A percentile compares a stretch with the other conserved stretches of the same genome.
These are phyloP conservation scores for Polietes domitor DNA, from an alignment of 2,888 invertebrate species.

Conservation along the genomic window DNA sequence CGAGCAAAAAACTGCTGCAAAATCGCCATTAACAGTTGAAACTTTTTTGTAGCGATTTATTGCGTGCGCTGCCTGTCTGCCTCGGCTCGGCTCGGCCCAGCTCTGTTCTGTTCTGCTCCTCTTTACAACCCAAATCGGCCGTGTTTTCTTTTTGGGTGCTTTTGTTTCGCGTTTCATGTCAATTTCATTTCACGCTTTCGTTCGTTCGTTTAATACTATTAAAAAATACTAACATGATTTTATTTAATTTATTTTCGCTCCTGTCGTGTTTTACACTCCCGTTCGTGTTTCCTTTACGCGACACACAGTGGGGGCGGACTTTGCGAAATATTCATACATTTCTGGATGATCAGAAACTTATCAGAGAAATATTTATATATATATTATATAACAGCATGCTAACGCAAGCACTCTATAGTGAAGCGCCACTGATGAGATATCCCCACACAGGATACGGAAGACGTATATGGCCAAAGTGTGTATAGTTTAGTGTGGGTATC, in stretches of 20 bases:
- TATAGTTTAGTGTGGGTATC: no score
- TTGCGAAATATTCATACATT: not conserved
- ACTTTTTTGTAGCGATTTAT: slow-evolving; percentile 24
- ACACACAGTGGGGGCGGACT: not conserved
- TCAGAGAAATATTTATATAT: no score
- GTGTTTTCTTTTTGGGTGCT: not conserved
- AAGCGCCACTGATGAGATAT: no score
- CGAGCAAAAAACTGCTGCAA: slow-evolving; percentile 2
- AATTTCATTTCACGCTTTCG: slow-evolving; percentile 56
- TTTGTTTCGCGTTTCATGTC: slow-evolving; percentile 60
- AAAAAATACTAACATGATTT: slow-evolving; percentile 47
- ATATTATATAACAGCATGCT: no score
- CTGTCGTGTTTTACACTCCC: slow-evolving; percentile 18
- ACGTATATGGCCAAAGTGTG: no score
- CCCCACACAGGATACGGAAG: no score
- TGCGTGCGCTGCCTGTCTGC: not conserved
- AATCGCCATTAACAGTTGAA: slow-evolving; percentile 18
- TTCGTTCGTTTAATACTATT: slow-evolving; percentile 53
- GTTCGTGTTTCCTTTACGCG: slow-evolving; percentile 8
- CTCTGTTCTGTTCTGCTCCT: not conserved
- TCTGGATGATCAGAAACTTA: no score
- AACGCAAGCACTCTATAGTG: no score
- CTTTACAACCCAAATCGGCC: slow-evolving; percentile 21
- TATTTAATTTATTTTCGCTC: slow-evolving; percentile 36
- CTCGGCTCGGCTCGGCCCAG: not conserved